Base-by-base conservation (phyloP, 2,113 vertebrate species). In the Ageneiosus marmoratus region DNA sequence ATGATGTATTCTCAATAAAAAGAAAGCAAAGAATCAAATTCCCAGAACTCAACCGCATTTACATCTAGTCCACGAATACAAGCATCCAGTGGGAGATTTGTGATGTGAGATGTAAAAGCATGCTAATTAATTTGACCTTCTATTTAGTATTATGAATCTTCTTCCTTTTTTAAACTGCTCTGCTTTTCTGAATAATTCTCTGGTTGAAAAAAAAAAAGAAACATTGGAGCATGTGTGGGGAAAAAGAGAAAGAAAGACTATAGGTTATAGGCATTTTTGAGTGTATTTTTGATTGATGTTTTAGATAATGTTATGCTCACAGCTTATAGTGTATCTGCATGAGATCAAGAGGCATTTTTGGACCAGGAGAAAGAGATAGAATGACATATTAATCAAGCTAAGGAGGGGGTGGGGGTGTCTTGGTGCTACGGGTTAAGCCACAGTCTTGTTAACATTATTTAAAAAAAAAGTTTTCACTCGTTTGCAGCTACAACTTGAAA, bases 141-240 rank as follows among this genome's bases (percentile, higher is more conserved):
- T 87, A 80, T 89, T 92, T 89, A 69, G 86, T 90, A 88, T 87
- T 87, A 86, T 87, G 91, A 91, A 91, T 50, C 46, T 79, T 37
- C 48, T 55, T 24, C 46, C 80, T 41, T 29, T 50, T 34, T 69
- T 58, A 4, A 56, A 46, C 74, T 85, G 80, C 80, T 86, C 88
- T 87, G 87, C 85, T 85, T 87, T 88, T 83, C 86, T 84, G 77
- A 82, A 67, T 70, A 85, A 78, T 81, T 83, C 75, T 81, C n/a
- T 32, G 41, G n/a, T 22, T 63, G 13, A 9, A 27, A n/a, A n/a
- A 62, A 24, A 60, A n/a, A 78, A 8, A 29, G 27, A 65, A 10
- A 88, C 93, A 91, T 4, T 32, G 18, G 20, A 22, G 29, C 4
- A 79, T 24, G 63, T 37, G 37, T 27, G 24, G 44, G n/a, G 34